These are phyloP conservation scores for Holothuria leucospilota DNA, from an alignment of 53 echinoderm and acorn worm species.

Conservation along the genomic window DNA sequence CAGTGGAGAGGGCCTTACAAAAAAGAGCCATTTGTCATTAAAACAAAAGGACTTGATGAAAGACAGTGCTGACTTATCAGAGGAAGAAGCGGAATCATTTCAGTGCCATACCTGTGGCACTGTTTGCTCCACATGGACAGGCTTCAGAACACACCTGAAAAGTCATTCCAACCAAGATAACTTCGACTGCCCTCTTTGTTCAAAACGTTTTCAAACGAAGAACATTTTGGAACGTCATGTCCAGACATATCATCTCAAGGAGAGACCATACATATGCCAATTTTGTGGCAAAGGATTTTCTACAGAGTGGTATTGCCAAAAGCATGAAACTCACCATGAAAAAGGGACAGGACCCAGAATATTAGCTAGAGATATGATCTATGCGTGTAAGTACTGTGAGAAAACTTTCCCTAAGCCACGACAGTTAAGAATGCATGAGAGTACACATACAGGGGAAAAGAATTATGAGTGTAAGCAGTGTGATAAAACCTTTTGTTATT, in stretches of 20 bases:
- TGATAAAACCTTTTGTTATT: conserved; percentile 35
- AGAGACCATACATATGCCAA: conserved; percentile 59
- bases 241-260: conserved; percentile 58
- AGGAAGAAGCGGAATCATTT: conserved; percentile 8
- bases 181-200: conserved; percentile 28
- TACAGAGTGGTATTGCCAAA: conserved; percentile 50
- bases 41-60: conserved; percentile 13
- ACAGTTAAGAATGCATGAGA: conserved; percentile 41
- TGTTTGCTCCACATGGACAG: conserved; percentile 36
- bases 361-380: conserved; percentile 26
- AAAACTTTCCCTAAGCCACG: conserved; percentile 19
- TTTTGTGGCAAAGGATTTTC: conserved; percentile 64
- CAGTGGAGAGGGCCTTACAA: conserved; percentile 13
- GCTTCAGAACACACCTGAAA: conserved; percentile 34
- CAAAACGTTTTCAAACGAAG: conserved; percentile 29
- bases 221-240: conserved; percentile 30
- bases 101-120: conserved; percentile 24
- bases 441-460: conserved; percentile 41
- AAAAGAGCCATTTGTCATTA: conserved; percentile 15
- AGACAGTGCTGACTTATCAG: not conserved
- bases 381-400: conserved; percentile 18
- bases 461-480: conserved; percentile 7
- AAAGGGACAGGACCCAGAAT: conserved; percentile 46
- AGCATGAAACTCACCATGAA: conserved; percentile 42
- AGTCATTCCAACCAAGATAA: conserved; percentile 17